Conservation (phyloP, 30 jellyfish, hydroid and myxozoan species). For the Turritopsis dohrnii region DNA sequence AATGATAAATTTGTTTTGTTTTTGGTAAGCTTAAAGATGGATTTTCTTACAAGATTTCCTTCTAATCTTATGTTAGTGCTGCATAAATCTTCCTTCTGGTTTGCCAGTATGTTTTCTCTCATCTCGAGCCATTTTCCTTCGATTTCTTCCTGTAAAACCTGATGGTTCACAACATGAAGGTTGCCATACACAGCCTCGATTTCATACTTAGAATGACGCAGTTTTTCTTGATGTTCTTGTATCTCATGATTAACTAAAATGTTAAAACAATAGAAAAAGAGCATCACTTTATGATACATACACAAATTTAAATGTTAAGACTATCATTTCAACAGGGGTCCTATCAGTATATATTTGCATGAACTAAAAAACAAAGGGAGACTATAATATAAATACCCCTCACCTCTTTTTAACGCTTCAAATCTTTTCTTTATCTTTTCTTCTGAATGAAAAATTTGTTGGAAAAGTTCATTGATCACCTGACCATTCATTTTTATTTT, state of each 20-base stretch:
- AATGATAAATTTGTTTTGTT: background rate
- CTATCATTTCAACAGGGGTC: too few species aligned
- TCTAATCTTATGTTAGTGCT: background rate
- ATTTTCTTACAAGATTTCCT: background rate
- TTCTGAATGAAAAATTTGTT: slow-evolving; percentile 83
- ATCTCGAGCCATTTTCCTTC: slow-evolving; percentile 59
- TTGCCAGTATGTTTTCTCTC: slow-evolving; percentile 28
- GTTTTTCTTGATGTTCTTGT: slow-evolving; percentile 42
- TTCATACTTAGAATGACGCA: slow-evolving; percentile 49
- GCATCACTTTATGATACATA: background rate
- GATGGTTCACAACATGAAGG: slow-evolving; percentile 43
- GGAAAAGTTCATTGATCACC: slow-evolving; percentile 63
- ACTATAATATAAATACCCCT: background rate
- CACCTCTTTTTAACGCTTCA: slow-evolving; percentile 67
- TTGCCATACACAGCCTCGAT: slow-evolving; percentile 49
- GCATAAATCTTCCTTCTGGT: slow-evolving; percentile 13
- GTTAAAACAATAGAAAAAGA: background rate
- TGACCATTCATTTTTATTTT: slow-evolving; percentile 46
- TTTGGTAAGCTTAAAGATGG: background rate
- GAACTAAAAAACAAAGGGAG: too few species aligned
- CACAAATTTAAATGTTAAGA: background rate
- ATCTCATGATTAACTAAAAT: slow-evolving; percentile 57
- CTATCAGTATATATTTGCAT: too few species aligned
- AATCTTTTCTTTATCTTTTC: slow-evolving; percentile 66
- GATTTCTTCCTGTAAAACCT: slow-evolving; percentile 41